These are phyloP conservation scores for Pseudolycoriella hygida DNA, from an alignment of 2,888 invertebrate species.

Conservation along the genomic window DNA sequence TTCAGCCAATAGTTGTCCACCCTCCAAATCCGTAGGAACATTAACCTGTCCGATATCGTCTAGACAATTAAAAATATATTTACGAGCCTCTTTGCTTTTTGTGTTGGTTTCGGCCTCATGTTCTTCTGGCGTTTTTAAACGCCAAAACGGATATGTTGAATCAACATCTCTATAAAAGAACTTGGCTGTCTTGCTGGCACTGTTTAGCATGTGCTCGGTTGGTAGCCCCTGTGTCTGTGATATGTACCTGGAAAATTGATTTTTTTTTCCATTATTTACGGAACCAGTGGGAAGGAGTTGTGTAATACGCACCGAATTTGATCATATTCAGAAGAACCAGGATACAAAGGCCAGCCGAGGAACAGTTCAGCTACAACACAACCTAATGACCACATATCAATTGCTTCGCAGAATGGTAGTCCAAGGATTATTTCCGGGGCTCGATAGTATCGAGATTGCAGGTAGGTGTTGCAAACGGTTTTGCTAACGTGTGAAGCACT, in stretches of 20 bases:
- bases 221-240: conserved; percentile 95
- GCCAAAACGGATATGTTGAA: conserved; percentile 75
- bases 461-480: conserved; percentile 97
- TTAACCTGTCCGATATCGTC: conserved; percentile 97
- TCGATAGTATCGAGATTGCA: conserved; percentile 97
- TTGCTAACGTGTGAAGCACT: conserved; percentile 98
- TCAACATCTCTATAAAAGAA: conserved; percentile 96
- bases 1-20: conserved; percentile 89
- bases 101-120: conserved; percentile 95
- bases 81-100: conserved; percentile 97
- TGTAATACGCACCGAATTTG: conserved; percentile 62
- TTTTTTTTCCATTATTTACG: too few species aligned
- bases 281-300: not conserved
- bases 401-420: conserved; percentile 96
- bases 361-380: conserved; percentile 99
- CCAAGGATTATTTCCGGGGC: conserved; percentile 96
- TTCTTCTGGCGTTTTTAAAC: conserved; percentile 89
- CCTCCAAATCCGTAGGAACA: conserved; percentile 93
- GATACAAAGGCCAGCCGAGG: conserved; percentile 98
- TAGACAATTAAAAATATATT: conserved; percentile 98
- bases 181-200: conserved; percentile 94
- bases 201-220: conserved; percentile 92
- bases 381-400: conserved; percentile 99
- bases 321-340: conserved; percentile 98
- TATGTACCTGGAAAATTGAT: conserved; percentile 50